Conservation (phyloP, 2,888 invertebrate species). For the Drosophila robusta region DNA sequence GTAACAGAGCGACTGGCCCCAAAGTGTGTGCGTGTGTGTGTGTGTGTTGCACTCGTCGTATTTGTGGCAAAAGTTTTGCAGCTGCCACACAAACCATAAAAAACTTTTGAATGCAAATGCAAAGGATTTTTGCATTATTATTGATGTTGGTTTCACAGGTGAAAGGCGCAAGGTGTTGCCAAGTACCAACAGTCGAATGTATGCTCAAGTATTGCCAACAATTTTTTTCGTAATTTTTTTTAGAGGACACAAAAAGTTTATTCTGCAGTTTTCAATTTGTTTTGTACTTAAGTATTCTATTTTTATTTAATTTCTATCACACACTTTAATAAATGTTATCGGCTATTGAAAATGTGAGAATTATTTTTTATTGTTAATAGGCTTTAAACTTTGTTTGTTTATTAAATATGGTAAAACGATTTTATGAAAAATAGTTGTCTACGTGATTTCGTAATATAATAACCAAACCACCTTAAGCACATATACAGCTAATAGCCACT, state of each 20-base stretch:
- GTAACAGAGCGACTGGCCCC: constrained; percentile 51
- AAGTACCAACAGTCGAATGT: constrained; percentile 23
- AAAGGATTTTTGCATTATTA: constrained; percentile 21
- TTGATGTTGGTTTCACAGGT: constrained; percentile 28
- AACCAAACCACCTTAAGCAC: neutral
- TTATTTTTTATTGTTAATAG: too few relatives aligned
- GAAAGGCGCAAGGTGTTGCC: constrained; percentile 52
- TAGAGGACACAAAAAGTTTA: neutral
- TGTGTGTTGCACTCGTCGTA: constrained; percentile 29
- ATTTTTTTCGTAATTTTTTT: neutral
- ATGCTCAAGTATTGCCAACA: constrained; percentile 9
- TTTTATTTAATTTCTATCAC: too few relatives aligned
- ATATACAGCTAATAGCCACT: constrained; percentile 5
- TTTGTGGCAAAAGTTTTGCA: constrained; percentile 37
- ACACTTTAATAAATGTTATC: too few relatives aligned
- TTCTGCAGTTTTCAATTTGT: neutral
- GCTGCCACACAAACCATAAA: constrained; percentile 12
- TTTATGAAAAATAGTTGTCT: too few relatives aligned
- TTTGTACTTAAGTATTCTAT: neutral
- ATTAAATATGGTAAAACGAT: too few relatives aligned
- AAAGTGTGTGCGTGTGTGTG: constrained; percentile 16
- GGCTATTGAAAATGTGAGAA: too few relatives aligned
- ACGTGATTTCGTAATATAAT: neutral
- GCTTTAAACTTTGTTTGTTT: too few relatives aligned
- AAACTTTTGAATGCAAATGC: constrained; percentile 46